Base-by-base conservation (phyloP, 2,888 invertebrate species). In the Dryobota labecula region DNA sequence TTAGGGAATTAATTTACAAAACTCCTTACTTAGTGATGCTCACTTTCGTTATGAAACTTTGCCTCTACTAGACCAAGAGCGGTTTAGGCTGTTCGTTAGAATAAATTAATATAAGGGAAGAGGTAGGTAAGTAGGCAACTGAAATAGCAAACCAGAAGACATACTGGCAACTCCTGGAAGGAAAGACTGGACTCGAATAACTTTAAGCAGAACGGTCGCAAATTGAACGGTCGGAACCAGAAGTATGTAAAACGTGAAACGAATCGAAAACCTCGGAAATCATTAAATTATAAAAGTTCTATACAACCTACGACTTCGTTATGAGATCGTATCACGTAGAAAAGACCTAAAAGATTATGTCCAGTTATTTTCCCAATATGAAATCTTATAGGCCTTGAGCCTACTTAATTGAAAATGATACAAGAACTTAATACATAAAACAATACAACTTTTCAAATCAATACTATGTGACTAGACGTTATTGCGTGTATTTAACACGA, bases 401-500 rank as follows among this genome's bases (percentile, higher is more conserved):
- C 27, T 60, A 70, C 20, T 24, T 49, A 58, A 51, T 38, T 30
- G 18, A 45, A 45, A 61, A 24, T 38, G 20, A 38, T 62, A 53
- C 30, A 51, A 41, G 5, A 58, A 49, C 47, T 24, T n/a, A 56
- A 61, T 41, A 66, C 36, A 56, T 73, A 70, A 62, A 62, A 60
- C 70, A 76, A 65, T 71, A 70, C 43, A 70, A 68, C 54, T 75
- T 78, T 69, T 70, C 54, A 73, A 84, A 84, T 84, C 82, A 80
- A 83, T 85, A 85, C 69, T 78, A 65, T 84, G 78, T 76, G 79
- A 86, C 85, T 82, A 86, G 87, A 87, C 82, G 85, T 84, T 84
- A 86, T 88, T 88, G 83, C 88, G 86, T 87, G 85, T 90, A 90
- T 89, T 92, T 91, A 91, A 91, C 89, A 88, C 87, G 85, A 90